Conservation (phyloP, 2,888 invertebrate species). For the Andrena chrysosceles region DNA sequence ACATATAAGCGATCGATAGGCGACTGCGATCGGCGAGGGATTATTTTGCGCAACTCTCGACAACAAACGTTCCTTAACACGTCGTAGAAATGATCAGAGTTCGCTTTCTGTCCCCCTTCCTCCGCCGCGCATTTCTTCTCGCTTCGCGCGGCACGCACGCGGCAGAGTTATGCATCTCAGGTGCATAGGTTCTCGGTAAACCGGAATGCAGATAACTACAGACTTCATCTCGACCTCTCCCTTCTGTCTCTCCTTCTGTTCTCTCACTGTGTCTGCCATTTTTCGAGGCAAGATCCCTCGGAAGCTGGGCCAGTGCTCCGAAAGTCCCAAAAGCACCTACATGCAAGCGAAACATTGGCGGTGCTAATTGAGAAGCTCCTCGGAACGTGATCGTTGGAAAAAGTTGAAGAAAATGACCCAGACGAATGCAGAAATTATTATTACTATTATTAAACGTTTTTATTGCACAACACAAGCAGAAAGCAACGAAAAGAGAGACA, state of each 20-base stretch:
- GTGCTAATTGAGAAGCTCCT: too few species aligned
- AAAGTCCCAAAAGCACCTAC: neutral
- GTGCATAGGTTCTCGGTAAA: conserved; percentile 79
- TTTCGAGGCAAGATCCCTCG: conserved; percentile 51
- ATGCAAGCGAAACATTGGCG: too few species aligned
- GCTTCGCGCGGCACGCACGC: conserved; percentile 36
- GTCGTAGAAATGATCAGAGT: conserved; percentile 52
- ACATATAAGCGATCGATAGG: conserved; percentile 30
- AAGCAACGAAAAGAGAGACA: too few species aligned
- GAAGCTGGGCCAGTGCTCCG: neutral
- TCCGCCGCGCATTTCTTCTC: conserved; percentile 22
- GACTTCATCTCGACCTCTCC: conserved; percentile 59
- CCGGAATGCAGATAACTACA: conserved; percentile 80
- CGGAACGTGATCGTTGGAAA: neutral
- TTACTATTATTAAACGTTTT: too few species aligned
- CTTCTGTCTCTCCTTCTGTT: conserved; percentile 43
- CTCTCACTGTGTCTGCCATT: conserved; percentile 66
- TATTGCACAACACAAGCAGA: too few species aligned
- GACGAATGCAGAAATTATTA: neutral
- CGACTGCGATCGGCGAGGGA: conserved; percentile 35
- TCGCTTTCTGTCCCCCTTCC: conserved; percentile 31
- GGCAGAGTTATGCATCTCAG: conserved; percentile 77
- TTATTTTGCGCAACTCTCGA: conserved; percentile 51
- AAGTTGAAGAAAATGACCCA: neutral
- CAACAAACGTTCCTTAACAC: conserved; percentile 47